Conservation (phyloP, 2,113 vertebrate genomes). For the Trachemys scripta region DNA sequence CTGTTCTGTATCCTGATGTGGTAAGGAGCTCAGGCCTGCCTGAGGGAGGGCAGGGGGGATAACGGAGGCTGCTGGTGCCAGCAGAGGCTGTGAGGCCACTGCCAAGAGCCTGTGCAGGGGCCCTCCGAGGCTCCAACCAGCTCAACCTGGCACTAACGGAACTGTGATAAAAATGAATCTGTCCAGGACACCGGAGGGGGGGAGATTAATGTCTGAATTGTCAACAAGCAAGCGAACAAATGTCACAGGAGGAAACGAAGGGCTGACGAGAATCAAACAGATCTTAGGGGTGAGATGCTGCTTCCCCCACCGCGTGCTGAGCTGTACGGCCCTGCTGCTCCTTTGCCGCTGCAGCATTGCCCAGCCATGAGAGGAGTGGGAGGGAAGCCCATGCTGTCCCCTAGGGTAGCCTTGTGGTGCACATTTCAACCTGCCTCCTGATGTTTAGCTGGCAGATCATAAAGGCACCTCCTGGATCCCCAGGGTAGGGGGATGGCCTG, state of each 20-base stretch:
- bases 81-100: conserved; percentile 31
- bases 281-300: conserved; percentile 24
- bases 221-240: conserved; percentile 66
- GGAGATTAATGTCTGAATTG: conserved; percentile 84
- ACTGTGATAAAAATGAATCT: conserved; percentile 86
- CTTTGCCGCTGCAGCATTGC: neutral
- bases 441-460: neutral
- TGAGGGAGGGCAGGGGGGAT: conserved; percentile 61
- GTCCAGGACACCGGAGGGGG: conserved; percentile 76
- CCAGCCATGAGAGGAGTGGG: neutral
- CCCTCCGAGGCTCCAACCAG: conserved; percentile 78
- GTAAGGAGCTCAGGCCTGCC: conserved; percentile 77
- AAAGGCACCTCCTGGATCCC: neutral
- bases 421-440: neutral
- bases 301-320: neutral
- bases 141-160: conserved; percentile 82
- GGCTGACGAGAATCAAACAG: conserved; percentile 66
- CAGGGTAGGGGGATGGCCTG: neutral
- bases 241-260: conserved; percentile 60
- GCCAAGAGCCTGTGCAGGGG: conserved; percentile 1
- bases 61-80: conserved; percentile 67
- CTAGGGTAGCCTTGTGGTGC: neutral
- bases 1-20: conserved; percentile 88
- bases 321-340: neutral
- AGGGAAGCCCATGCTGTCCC: neutral